phyloP scores from a whole-genome alignment of 2,888 invertebrate species.

The Conus canariensis region DNA sequence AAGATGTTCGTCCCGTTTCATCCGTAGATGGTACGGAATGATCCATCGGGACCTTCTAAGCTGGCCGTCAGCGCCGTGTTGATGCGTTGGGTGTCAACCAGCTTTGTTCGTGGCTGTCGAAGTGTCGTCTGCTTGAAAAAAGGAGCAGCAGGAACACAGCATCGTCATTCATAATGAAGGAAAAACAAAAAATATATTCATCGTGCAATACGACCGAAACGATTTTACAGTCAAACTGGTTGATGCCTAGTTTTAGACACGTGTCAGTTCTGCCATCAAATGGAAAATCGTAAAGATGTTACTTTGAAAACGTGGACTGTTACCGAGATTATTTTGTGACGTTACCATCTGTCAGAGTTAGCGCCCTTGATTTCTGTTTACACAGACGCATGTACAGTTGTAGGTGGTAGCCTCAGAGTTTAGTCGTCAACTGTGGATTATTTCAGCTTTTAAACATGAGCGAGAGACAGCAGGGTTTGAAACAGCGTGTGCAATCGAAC shows the following conservation, averaged over 20 bases:
- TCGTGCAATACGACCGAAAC: not conserved
- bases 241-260: constrained; percentile 10
- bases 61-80: constrained; percentile 43
- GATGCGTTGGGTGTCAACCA: constrained; percentile 41
- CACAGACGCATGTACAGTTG: not conserved
- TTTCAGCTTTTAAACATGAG: not conserved
- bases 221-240: not conserved
- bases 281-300: constrained; percentile 22
- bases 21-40: constrained; percentile 52
- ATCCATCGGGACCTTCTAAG: constrained; percentile 54
- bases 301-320: constrained; percentile 29
- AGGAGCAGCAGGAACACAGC: constrained; percentile 36
- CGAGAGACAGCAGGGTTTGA: not conserved
- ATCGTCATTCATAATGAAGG: constrained; percentile 33
- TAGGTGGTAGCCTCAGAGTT: not conserved
- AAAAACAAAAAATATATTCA: constrained; percentile 8
- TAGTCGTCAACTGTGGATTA: not conserved
- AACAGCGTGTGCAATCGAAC: not conserved
- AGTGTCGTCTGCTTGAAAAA: constrained; percentile 45
- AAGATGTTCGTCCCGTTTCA: constrained; percentile 54
- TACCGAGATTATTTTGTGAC: constrained; percentile 38
- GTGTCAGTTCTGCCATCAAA: constrained; percentile 7
- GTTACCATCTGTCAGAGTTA: constrained; percentile 22
- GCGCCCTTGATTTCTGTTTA: constrained; percentile 21
- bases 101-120: constrained; percentile 43